These are phyloP conservation scores for Eurois occulta DNA, from an alignment of 2,888 invertebrate species.

Conservation along the genomic window DNA sequence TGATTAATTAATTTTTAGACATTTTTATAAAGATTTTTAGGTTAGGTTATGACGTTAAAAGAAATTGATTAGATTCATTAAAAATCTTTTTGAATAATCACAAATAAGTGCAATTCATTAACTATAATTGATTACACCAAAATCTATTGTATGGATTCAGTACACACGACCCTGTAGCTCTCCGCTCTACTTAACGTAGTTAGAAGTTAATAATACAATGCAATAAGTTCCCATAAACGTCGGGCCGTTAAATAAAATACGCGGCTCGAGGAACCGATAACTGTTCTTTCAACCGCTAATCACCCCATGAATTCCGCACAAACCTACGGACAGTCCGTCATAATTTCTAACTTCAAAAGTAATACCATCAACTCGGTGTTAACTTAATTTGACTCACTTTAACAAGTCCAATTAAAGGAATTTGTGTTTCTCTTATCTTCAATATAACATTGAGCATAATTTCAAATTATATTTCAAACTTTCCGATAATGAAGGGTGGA, in stretches of 20 bases:
- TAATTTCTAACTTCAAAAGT: slow-evolving; percentile 89
- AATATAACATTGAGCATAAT: slow-evolving; percentile 91
- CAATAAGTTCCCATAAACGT: slow-evolving; percentile 81
- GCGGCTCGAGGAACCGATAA: slow-evolving; percentile 81
- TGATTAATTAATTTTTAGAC: background rate
- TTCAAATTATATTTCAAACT: slow-evolving; percentile 91
- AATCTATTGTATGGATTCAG: slow-evolving; percentile 62
- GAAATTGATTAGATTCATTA: background rate
- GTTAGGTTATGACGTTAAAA: background rate
- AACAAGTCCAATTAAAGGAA: slow-evolving; percentile 91
- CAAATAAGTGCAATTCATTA: slow-evolving; percentile 50
- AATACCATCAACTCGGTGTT: slow-evolving; percentile 91
- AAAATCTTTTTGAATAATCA: slow-evolving; percentile 27
- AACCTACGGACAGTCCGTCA: slow-evolving; percentile 87
- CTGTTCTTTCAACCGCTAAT: slow-evolving; percentile 85
- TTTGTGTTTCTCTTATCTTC: slow-evolving; percentile 91
- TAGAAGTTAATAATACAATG: slow-evolving; percentile 73
- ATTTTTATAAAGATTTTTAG: background rate
- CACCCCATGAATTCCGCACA: slow-evolving; percentile 81
- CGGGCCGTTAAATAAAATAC: slow-evolving; percentile 80
- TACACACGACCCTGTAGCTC: slow-evolving; percentile 60
- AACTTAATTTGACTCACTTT: slow-evolving; percentile 91
- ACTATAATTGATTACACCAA: slow-evolving; percentile 56
- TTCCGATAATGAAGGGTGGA: slow-evolving; percentile 91
- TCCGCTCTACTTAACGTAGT: slow-evolving; percentile 68